Conservation (phyloP, 2,797 vertebrate species). For the Syndactyla subalaris region DNA sequence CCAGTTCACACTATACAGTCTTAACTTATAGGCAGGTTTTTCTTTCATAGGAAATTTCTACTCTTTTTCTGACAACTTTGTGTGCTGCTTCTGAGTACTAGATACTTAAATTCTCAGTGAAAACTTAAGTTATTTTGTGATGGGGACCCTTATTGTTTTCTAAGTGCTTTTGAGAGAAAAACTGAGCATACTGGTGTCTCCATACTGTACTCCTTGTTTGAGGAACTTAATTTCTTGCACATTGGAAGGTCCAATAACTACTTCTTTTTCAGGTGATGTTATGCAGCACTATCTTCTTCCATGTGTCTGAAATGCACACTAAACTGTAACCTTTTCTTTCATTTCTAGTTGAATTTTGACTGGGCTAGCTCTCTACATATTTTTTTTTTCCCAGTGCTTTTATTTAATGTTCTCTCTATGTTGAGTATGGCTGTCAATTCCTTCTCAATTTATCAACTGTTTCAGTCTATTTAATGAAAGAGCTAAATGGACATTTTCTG, state of each 20-base stretch:
- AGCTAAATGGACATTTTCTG: not conserved
- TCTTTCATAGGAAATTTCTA: not conserved
- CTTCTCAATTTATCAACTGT: not conserved
- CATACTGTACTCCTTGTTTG: not conserved
- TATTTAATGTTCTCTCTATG: not conserved
- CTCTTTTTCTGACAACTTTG: not conserved
- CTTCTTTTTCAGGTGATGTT: not conserved
- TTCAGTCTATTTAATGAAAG: not conserved
- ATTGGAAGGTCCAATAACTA: not conserved
- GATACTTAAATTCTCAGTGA: not conserved
- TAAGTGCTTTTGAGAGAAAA: not conserved
- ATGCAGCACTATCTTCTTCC: not conserved
- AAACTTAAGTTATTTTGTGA: not conserved
- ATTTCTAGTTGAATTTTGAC: not conserved
- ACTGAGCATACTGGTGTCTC: not conserved
- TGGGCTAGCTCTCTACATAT: not conserved
- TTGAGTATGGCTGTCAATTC: not conserved
- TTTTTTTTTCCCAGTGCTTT: not conserved
- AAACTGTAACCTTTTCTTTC: not conserved
- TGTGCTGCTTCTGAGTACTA: not conserved
- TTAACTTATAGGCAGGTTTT: not conserved
- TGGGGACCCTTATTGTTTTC: not conserved
- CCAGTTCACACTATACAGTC: accelerated
- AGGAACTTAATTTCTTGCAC: not conserved
- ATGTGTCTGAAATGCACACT: not conserved